Base-by-base conservation (phyloP, 30 jellyfish, hydroid and myxozoan genomes). In the Nemopilema nomurai region DNA sequence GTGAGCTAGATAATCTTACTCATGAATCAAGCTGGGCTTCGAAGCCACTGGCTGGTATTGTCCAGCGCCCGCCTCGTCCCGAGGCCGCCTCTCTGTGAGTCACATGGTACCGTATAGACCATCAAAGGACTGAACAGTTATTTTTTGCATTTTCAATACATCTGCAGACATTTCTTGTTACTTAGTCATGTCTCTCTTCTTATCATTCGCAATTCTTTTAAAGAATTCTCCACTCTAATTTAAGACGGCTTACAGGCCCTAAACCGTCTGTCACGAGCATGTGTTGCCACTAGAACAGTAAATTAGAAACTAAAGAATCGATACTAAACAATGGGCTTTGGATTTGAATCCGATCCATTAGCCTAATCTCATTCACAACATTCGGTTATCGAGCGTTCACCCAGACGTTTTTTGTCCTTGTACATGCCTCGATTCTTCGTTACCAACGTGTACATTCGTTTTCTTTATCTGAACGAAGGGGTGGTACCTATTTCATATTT, bases 331-430 rank as follows among this genome's bases (percentile, higher is more conserved):
- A 78, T 57, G 49, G 87, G 41, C 17, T 57, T 78, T 17, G 17
- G 86, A 62, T 65, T 65, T 62, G 30, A 62, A 62, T 78, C 87
- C 73, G 57, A 50, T 78, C 74, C 74, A 78, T 62, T 78, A 18
- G 76, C 8, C 78, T 78, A 62, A 78, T 78, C 87, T 41, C 24
- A 0, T 62, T 78, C 67, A 62, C 87, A 78, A 13, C 79, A 57
- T 23, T 24, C 41, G 73, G 62, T 76, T 19, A 49, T 20, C 62
- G 31, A 16, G 24, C 29, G 32, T 67, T 4, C 77, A 67, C 20
- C 71, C 51, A 76, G 75, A 76, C 86, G 51, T 22, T 23, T 62
- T 18, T 76, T 76, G 86, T 76, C 17, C 77, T 4, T 49, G 52
- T 76, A 20, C 27, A 76, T 20, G 24, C 49, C 29, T 71, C 81